Conservation (phyloP, 2,113 vertebrate species). For the Megaceryle torquata region DNA sequence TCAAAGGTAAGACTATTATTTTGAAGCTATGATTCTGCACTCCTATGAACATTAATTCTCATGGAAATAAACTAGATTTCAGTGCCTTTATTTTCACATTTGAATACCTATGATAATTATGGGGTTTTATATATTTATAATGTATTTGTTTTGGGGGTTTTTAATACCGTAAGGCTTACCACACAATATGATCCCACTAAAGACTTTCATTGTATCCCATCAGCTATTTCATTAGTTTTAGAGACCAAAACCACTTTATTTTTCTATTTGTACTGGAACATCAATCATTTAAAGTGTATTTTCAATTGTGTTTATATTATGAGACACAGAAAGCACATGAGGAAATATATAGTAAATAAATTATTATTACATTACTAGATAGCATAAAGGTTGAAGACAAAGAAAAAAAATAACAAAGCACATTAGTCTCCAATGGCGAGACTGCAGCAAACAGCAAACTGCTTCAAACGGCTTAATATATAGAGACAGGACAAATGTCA, state of each 20-base stretch:
- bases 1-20: background rate
- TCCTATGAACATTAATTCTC: background rate
- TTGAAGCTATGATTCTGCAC: background rate
- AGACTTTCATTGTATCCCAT: background rate
- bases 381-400: background rate
- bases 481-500: slow-evolving; percentile 45
- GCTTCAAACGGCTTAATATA: slow-evolving; percentile 44
- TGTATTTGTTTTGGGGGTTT: background rate
- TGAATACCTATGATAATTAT: background rate
- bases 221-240: background rate
- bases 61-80: background rate
- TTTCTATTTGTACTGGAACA: slow-evolving; percentile 9
- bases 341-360: slow-evolving; percentile 17
- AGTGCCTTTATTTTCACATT: background rate
- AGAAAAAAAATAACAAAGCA: background rate
- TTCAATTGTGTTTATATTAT: slow-evolving; percentile 12
- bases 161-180: background rate
- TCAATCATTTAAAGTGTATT: slow-evolving; percentile 5
- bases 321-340: background rate
- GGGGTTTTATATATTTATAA: background rate
- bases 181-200: background rate
- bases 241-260: background rate
- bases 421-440: background rate
- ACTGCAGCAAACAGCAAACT: slow-evolving; percentile 11
- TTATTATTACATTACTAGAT: slow-evolving; percentile 27